These are phyloP conservation scores for Drosophila hydei DNA, from an alignment of 1,140 invertebrate species.

Conservation along the genomic window DNA sequence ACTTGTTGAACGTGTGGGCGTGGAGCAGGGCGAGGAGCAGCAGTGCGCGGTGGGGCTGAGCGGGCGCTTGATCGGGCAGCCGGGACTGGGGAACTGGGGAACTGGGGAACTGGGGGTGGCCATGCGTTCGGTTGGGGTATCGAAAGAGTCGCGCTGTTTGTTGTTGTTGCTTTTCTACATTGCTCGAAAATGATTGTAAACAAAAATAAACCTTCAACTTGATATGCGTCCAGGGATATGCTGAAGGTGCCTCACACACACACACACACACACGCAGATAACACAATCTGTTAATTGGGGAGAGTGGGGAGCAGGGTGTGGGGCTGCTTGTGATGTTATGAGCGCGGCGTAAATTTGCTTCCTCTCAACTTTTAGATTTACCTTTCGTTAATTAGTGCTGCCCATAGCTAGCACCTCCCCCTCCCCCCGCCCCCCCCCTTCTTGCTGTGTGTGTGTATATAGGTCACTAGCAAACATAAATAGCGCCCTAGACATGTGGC, in stretches of 20 bases:
- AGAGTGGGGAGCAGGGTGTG: not conserved
- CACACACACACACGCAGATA: conserved; percentile 23
- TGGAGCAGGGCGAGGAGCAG: not conserved
- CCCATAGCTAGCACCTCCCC: not conserved
- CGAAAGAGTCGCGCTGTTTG: conserved; percentile 40
- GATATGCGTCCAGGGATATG: conserved; percentile 82
- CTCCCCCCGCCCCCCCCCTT: not conserved
- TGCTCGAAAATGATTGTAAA: conserved; percentile 75
- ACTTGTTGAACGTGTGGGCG: conserved; percentile 74
- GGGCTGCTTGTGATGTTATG: not conserved
- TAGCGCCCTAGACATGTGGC: conserved; percentile 43
- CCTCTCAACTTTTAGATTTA: conserved; percentile 37
- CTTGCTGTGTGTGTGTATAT: conserved; percentile 39
- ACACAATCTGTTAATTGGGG: conserved; percentile 10
- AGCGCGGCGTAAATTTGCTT: conserved; percentile 19
- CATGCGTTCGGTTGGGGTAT: too few relatives aligned
- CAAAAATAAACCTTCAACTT: conserved; percentile 84
- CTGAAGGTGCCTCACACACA: conserved; percentile 66
- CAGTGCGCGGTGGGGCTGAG: not conserved
- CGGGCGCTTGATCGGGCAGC: too few relatives aligned
- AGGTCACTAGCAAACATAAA: conserved; percentile 67
- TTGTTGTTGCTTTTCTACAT: conserved; percentile 43
- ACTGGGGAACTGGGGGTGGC: too few relatives aligned
- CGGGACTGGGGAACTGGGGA: not conserved
- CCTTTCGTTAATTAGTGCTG: conserved; percentile 48